Percentiles rank a stretch among this genome's conserved stretches.
Evolutionary conservation across 2,113 vertebrate genomes (phyloP).

Genomic region (Pardalotus punctatus): DNA sequence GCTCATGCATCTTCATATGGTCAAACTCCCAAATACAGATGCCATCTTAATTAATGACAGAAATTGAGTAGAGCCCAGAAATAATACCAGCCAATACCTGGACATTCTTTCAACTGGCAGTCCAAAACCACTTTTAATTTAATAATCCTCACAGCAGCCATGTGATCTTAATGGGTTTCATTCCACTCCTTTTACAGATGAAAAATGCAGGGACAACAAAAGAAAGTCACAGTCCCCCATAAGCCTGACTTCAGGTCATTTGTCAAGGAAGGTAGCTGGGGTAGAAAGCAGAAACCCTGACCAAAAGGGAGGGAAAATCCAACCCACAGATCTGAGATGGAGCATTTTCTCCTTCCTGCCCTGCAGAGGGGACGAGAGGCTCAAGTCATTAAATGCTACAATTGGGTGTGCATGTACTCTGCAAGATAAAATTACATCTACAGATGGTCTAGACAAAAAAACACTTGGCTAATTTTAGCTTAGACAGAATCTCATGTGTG

Average conservation of each 20-base stretch:
- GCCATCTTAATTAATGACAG: not conserved
- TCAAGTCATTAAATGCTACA: not conserved
- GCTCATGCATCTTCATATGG: rapidly evolving
- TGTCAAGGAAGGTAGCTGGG: not conserved
- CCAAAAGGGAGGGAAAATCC: not conserved
- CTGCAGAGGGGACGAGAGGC: not conserved
- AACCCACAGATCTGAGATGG: not conserved
- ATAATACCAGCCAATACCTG: not conserved
- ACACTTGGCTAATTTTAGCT: slow-evolving; percentile 16
- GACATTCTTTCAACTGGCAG: not conserved
- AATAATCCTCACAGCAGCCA: not conserved
- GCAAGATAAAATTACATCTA: slow-evolving; percentile 19
- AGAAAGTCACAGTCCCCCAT: not conserved
- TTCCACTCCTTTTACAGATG: not conserved
- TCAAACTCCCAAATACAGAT: not conserved
- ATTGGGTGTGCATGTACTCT: not conserved
- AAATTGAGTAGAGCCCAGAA: not conserved
- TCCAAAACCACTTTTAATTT: not conserved
- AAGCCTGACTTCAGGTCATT: not conserved
- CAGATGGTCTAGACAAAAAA: slow-evolving; percentile 48
- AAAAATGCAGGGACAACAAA: not conserved
- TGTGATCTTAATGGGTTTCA: not conserved
- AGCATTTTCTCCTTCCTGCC: not conserved
- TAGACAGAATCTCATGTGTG: not conserved
- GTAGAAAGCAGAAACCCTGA: not conserved